Evolutionary conservation across 2,797 vertebrate genomes (phyloP).

Genomic region (Distichodus sexfasciatus): DNA sequence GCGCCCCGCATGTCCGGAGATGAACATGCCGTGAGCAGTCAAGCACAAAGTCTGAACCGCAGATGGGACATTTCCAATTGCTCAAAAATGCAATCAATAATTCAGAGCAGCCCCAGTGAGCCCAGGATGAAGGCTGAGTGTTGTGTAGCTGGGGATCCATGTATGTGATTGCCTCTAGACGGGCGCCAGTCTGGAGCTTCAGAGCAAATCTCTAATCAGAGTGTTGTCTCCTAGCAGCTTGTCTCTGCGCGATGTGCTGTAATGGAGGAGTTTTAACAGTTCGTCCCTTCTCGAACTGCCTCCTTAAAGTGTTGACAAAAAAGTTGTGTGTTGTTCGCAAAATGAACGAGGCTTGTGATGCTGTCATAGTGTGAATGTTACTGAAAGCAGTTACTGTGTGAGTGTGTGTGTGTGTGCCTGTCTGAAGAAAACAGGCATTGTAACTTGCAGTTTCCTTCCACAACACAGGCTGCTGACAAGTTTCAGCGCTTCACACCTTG

Average conservation of each 20-base stretch:
- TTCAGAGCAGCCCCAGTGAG: slow-evolving; percentile 3
- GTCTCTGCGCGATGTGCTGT: not conserved
- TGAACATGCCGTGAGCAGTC: not conserved
- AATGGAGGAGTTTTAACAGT: not conserved
- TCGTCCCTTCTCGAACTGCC: too few species aligned
- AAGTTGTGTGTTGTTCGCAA: too few species aligned
- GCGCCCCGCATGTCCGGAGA: too few species aligned
- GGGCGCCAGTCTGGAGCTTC: not conserved
- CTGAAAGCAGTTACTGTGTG: not conserved
- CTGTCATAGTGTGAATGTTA: slow-evolving; percentile 9
- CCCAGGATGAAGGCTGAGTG: slow-evolving; percentile 26
- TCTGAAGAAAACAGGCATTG: slow-evolving; percentile 41
- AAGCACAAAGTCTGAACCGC: not conserved
- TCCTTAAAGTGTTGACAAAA: too few species aligned
- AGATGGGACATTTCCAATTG: slow-evolving; percentile 19
- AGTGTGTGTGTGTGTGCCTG: slow-evolving; percentile 7
- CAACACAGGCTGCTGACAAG: slow-evolving; percentile 39
- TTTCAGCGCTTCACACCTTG: slow-evolving; percentile 12
- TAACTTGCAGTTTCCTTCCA: slow-evolving; percentile 31
- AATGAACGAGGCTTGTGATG: slow-evolving; percentile 45
- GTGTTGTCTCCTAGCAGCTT: not conserved
- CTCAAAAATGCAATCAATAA: slow-evolving; percentile 29
- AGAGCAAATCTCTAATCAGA: not conserved
- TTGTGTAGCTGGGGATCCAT: slow-evolving; percentile 1
- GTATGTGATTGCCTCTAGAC: slow-evolving; percentile 3